These are phyloP conservation scores for Rhinogobius similis DNA, from an alignment of 2,113 vertebrate species.

Conservation along the genomic window DNA sequence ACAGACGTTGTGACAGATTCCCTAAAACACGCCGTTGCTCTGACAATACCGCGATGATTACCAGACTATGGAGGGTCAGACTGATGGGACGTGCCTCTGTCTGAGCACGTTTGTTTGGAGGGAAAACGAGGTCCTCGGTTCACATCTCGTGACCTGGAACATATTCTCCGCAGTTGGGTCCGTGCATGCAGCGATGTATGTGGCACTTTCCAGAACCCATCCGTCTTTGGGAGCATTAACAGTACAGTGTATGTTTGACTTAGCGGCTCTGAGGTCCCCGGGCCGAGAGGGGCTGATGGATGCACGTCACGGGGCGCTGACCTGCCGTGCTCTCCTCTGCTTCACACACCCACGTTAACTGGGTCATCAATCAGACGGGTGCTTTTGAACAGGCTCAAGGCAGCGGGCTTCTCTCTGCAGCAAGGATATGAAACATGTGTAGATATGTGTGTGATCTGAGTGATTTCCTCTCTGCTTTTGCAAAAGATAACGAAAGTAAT, in stretches of 20 bases:
- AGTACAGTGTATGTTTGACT: constrained; percentile 56
- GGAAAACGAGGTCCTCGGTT: constrained; percentile 17
- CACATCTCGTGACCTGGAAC: constrained; percentile 25
- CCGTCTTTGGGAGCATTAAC: constrained; percentile 38
- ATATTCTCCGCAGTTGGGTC: constrained; percentile 4
- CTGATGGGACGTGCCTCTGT: constrained; percentile 5
- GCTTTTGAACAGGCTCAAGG: constrained; percentile 19
- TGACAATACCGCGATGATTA: neutral
- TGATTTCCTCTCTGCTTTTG: neutral
- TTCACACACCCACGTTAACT: constrained; percentile 58
- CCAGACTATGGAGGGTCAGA: neutral
- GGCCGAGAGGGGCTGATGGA: constrained; percentile 57
- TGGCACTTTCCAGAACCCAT: constrained; percentile 60
- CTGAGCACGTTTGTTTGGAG: constrained; percentile 4
- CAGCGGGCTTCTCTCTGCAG: constrained; percentile 5
- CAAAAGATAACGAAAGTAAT: too few relatives aligned
- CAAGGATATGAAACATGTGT: neutral
- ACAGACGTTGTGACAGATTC: too few relatives aligned
- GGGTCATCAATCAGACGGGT: constrained; percentile 50
- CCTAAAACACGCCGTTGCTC: neutral
- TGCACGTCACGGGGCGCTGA: constrained; percentile 56
- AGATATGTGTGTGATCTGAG: constrained; percentile 12
- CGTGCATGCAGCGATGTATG: constrained; percentile 8
- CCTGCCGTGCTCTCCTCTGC: constrained; percentile 43
- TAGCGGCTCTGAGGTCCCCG: constrained; percentile 46